Evolutionary conservation across 2,888 invertebrate species (phyloP), one percentile per base, ranked within the genome.

Genomic region (Drosophila paramelanica): DNA sequence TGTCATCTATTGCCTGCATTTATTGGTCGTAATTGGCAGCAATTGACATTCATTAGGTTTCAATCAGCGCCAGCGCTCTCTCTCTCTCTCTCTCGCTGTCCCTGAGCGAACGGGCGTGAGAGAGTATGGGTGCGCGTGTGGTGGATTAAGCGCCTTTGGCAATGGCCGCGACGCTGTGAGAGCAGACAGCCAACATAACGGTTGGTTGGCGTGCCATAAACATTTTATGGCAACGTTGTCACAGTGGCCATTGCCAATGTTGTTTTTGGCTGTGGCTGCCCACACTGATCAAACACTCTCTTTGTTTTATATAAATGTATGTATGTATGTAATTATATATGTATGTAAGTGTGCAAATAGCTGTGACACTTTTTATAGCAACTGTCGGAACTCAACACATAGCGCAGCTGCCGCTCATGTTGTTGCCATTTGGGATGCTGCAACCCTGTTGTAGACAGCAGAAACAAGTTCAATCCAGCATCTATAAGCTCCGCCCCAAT

Each of bases 21-120:
- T 91, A 90, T 91, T 91, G 91, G 90, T 85, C 81, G 79, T 91
- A 91, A 91, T 90, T 90, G 90, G 82, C 89, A 84, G 83, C 90
- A 85, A 90, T 91, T 90, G 91, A 89, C 89, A 90, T 88, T 89
- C 86, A 90, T 91, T 90, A 91, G 85, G 74, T 82, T 89, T 90
- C 89, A 87, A 90, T 90, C 79, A 84, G 81, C 67, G 66, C 51
- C 60, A 61, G 67, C 51, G 43, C 53, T 14, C 75, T n/a, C 53
- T 8, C 56, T 23, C 43, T 36, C 53, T 7, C 66, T 14, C 61
- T n/a, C 20, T 23, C 23, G 42, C 42, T n/a, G 51, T 27, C 13
- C 5, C 25, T 45, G 36, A 42, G 27, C 25, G 51, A 25, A 8
- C 13, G 11, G 20, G 49, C 42, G 46, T 25, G 51, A 11, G 25